phyloP scores from a whole-genome alignment of 30 jellyfish, hydroid and myxozoan genomes.

The Hydractinia symbiolongicarpus region DNA sequence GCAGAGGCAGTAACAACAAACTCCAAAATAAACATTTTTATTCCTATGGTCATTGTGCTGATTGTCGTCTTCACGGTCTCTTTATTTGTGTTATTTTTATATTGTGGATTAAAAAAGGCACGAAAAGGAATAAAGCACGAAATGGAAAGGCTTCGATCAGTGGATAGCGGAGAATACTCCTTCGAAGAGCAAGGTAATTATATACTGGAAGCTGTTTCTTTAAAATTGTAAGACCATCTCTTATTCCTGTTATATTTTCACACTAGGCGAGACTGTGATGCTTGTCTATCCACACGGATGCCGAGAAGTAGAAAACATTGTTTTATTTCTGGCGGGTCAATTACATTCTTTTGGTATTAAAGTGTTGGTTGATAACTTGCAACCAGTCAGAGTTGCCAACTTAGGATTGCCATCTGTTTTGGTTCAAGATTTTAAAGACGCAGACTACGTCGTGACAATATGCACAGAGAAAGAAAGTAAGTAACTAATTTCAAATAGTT shows the following conservation, averaged over 20 bases:
- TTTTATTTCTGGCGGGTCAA: constrained; percentile 8
- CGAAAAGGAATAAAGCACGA: no score
- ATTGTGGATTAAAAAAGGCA: no score
- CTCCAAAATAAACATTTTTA: no score
- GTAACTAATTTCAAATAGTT: no score
- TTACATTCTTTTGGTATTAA: constrained; percentile 8
- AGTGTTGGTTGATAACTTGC: constrained; percentile 21
- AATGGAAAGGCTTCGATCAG: no score
- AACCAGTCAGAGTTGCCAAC: constrained; percentile 5
- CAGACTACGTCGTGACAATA: constrained; percentile 20
- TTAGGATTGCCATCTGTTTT: constrained; percentile 15
- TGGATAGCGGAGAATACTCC: no score
- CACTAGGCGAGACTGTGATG: constrained; percentile 14
- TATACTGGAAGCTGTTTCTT: no score
- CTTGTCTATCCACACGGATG: constrained; percentile 34
- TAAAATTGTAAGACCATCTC: not conserved
- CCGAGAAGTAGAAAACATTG: constrained; percentile 16
- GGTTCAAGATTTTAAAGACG: constrained; percentile 6
- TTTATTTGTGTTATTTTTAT: no score
- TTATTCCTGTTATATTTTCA: not conserved
- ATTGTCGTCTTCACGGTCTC: no score
- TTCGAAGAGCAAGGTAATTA: no score
- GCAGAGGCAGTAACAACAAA: no score
- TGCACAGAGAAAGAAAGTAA: constrained; percentile 27
- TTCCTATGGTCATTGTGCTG: no score